Percentiles rank a stretch among this genome's conserved stretches.
Conservation (phyloP, 2,888 invertebrate genomes). For the Cryptophagus acutangulus region DNA sequence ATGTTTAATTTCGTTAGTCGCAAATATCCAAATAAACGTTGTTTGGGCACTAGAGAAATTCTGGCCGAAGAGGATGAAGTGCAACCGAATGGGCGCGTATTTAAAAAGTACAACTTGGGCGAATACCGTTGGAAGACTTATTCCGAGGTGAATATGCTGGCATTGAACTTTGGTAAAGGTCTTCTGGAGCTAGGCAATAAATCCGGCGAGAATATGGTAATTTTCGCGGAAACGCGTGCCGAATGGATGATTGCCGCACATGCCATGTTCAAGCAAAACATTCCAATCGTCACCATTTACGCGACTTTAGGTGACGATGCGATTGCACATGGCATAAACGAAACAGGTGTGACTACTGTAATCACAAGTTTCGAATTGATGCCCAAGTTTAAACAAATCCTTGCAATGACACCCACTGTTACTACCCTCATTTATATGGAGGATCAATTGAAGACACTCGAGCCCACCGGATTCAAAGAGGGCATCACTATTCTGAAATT, state of each 20-base stretch:
- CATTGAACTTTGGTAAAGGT: slow-evolving; percentile 77
- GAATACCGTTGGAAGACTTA: slow-evolving; percentile 88
- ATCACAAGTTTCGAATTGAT: slow-evolving; percentile 90
- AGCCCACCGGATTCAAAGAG: slow-evolving; percentile 64
- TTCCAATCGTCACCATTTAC: slow-evolving; percentile 96
- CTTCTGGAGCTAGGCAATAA: slow-evolving; percentile 72
- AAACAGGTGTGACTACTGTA: slow-evolving; percentile 90
- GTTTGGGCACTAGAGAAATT: slow-evolving; percentile 86
- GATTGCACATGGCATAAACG: slow-evolving; percentile 92
- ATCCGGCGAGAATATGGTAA: slow-evolving; percentile 72
- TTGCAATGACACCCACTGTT: slow-evolving; percentile 68
- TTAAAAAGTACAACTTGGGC: slow-evolving; percentile 95
- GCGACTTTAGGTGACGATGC: slow-evolving; percentile 94
- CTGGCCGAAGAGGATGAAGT: slow-evolving; percentile 90
- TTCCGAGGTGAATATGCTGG: slow-evolving; percentile 69
- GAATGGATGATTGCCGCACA: slow-evolving; percentile 98
- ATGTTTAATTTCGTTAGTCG: slow-evolving; percentile 76
- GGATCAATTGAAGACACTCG: slow-evolving; percentile 73
- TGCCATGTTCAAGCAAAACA: slow-evolving; percentile 91
- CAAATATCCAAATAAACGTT: slow-evolving; percentile 67
- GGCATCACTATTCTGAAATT: slow-evolving; percentile 72
- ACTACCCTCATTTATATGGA: slow-evolving; percentile 82
- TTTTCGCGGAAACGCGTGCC: slow-evolving; percentile 95
- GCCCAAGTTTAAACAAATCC: slow-evolving; percentile 80
- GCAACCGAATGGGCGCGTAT: slow-evolving; percentile 89